phyloP scores from a whole-genome alignment of 2,888 invertebrate genomes.

The Philereme vetulata region DNA sequence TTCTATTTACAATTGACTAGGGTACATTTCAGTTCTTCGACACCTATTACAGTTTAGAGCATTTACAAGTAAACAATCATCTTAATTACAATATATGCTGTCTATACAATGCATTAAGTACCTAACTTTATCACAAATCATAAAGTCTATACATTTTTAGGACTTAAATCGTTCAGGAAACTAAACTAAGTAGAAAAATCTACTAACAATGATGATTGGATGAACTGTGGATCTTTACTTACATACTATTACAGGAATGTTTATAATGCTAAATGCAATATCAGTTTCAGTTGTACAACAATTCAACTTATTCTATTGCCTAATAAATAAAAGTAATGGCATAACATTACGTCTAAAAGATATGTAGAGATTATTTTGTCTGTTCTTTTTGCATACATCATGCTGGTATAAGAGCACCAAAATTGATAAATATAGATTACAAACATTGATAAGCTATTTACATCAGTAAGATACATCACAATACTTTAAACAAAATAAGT shows the following conservation, averaged over 20 bases:
- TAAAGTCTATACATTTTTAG: slow-evolving; percentile 48
- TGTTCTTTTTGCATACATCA: slow-evolving; percentile 15
- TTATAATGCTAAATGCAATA: slow-evolving; percentile 18
- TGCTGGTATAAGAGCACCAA: slow-evolving; percentile 31
- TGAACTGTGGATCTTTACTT: slow-evolving; percentile 11
- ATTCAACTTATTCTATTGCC: slow-evolving; percentile 10
- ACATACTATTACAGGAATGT: slow-evolving; percentile 53
- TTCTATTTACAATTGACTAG: slow-evolving; percentile 83
- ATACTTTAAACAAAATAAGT: slow-evolving; percentile 78
- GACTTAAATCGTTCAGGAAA: slow-evolving; percentile 67
- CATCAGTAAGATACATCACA: slow-evolving; percentile 47
- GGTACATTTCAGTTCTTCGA: slow-evolving; percentile 83
- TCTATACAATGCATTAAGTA: slow-evolving; percentile 60
- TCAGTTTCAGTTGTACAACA: slow-evolving; percentile 11
- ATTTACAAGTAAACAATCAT: slow-evolving; percentile 60
- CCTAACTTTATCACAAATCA: slow-evolving; percentile 78
- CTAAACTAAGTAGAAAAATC: slow-evolving; percentile 56
- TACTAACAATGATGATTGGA: slow-evolving; percentile 39
- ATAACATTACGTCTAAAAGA: slow-evolving; percentile 23
- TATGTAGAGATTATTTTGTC: slow-evolving; percentile 25
- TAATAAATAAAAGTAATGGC: slow-evolving; percentile 18
- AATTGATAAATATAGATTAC: slow-evolving; percentile 30
- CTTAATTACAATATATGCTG: slow-evolving; percentile 46
- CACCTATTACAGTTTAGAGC: slow-evolving; percentile 52
- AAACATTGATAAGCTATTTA: slow-evolving; percentile 43